Conservation (phyloP, 2,113 vertebrate genomes). For the Gymnobelideus leadbeateri region DNA sequence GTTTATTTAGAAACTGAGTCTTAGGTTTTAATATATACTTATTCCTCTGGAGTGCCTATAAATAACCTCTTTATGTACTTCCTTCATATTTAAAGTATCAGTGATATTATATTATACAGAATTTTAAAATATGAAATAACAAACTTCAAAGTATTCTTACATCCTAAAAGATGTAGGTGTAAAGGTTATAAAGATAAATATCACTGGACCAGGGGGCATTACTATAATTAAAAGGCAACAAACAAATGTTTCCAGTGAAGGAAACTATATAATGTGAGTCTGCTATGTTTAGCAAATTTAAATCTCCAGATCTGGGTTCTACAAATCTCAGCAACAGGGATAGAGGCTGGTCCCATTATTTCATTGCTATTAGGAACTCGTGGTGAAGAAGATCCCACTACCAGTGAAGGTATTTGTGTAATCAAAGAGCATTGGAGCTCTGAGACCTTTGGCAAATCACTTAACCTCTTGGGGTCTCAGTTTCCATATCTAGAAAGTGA, state of each 20-base stretch:
- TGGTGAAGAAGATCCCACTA: not conserved
- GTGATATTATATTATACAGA: not conserved
- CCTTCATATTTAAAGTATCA: not conserved
- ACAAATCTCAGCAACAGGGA: not conserved
- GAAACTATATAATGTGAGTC: not conserved
- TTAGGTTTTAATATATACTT: slow-evolving; percentile 51
- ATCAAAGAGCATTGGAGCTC: too few species aligned
- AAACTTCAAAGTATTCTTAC: not conserved
- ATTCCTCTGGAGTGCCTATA: slow-evolving; percentile 24
- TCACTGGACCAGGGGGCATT: not conserved
- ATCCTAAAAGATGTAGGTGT: slow-evolving; percentile 2
- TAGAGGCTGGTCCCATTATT: not conserved
- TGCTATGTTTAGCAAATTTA: not conserved
- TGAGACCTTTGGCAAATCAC: too few species aligned
- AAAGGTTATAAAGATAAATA: slow-evolving; percentile 24
- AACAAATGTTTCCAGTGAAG: slow-evolving; percentile 29
- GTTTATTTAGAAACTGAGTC: slow-evolving; percentile 20
- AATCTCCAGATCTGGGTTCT: not conserved
- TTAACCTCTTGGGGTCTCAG: too few species aligned
- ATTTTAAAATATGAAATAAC: not conserved
- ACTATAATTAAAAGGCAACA: slow-evolving; percentile 17
- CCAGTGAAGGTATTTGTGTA: not conserved
- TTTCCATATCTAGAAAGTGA: too few species aligned
- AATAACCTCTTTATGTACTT: slow-evolving; percentile 53
- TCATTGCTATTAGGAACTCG: not conserved